A percentile compares a stretch with the other conserved stretches of the same genome.
phyloP scores from a whole-genome alignment of 2,797 vertebrate species.

The Perodicticus potto region DNA sequence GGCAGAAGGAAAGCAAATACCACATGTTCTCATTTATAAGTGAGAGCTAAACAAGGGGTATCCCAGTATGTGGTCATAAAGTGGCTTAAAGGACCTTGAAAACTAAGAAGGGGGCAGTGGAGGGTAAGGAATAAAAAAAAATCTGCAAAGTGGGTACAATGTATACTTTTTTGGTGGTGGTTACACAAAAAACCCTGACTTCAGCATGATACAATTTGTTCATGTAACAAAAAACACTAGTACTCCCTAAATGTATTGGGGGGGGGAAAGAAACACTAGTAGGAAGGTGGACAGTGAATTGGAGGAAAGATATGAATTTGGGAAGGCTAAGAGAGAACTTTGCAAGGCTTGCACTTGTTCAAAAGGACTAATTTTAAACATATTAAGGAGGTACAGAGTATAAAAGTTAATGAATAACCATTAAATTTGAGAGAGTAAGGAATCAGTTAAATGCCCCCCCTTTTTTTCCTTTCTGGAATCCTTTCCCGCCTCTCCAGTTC shows the following conservation, averaged over 20 bases:
- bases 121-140: background rate
- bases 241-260: background rate
- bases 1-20: background rate
- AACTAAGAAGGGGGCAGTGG: background rate
- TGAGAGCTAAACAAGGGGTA: background rate
- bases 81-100: background rate
- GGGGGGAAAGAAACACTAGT: background rate
- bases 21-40: background rate
- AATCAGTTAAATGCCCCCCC: background rate
- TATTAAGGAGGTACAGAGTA: background rate
- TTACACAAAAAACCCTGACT: background rate
- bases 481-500: background rate
- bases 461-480: background rate
- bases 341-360: background rate
- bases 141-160: background rate
- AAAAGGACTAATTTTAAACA: background rate
- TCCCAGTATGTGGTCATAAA: background rate
- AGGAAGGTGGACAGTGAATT: background rate
- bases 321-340: background rate
- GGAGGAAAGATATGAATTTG: background rate
- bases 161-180: background rate
- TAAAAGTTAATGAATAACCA: conserved; percentile 12
- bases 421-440: background rate
- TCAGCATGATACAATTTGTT: background rate
- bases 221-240: background rate